phyloP scores from a whole-genome alignment of 2,888 invertebrate species.

The Dryococelus australis region DNA sequence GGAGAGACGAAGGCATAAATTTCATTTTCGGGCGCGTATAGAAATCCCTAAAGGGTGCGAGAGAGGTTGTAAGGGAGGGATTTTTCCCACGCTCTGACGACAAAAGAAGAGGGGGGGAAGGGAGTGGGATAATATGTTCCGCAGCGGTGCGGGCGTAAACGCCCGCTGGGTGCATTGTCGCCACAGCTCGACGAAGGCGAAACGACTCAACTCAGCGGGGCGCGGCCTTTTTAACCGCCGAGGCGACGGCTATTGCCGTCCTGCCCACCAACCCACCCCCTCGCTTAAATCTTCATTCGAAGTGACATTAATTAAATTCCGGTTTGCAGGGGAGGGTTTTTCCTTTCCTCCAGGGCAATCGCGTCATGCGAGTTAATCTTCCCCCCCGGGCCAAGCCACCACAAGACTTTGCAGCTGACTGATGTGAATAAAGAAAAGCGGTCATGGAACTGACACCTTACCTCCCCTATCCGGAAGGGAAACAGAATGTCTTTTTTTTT shows the following conservation, averaged over 20 bases:
- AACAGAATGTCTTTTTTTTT: not conserved
- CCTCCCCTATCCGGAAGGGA: not conserved
- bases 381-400: not conserved
- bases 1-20: too few relatives aligned
- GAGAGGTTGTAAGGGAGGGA: too few relatives aligned
- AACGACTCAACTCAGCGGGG: not conserved
- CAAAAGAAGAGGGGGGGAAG: not conserved
- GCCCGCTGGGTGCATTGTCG: not conserved
- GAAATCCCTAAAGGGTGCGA: too few relatives aligned
- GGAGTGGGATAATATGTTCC: not conserved
- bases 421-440: not conserved
- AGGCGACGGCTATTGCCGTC: not conserved
- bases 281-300: not conserved
- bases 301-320: constrained; percentile 7
- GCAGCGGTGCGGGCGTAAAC: too few relatives aligned
- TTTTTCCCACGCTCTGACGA: too few relatives aligned
- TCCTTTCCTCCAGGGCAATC: not conserved
- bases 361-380: constrained; percentile 7
- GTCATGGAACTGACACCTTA: not conserved
- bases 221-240: not conserved
- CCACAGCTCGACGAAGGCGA: not conserved
- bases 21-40: too few relatives aligned
- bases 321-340: not conserved
- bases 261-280: not conserved
- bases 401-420: not conserved